Conservation (phyloP, 1,140 invertebrate species). For the Drosophila virilis region DNA sequence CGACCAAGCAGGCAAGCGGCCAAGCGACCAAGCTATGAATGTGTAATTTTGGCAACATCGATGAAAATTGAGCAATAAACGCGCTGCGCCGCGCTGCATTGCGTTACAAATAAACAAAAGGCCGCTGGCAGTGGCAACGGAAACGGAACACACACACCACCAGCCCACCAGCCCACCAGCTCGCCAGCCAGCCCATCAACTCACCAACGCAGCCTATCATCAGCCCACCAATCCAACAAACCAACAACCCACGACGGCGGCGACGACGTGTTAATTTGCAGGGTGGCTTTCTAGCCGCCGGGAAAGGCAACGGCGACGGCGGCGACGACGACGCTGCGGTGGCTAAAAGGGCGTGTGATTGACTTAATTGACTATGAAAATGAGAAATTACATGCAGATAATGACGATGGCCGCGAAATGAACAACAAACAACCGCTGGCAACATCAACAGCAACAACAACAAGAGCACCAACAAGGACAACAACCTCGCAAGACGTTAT, state of each 20-base stretch:
- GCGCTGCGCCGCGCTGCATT: slow-evolving; percentile 56
- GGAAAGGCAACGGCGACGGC: neutral
- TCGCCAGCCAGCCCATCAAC: neutral
- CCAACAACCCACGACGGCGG: slow-evolving; percentile 30
- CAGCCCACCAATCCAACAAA: slow-evolving; percentile 11
- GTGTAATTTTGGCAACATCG: slow-evolving; percentile 68
- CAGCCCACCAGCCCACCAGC: neutral
- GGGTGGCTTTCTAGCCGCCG: slow-evolving; percentile 55
- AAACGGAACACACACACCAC: slow-evolving; percentile 61
- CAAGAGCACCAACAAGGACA: slow-evolving; percentile 2
- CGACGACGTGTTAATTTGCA: slow-evolving; percentile 78
- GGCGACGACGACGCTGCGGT: slow-evolving; percentile 56
- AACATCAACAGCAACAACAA: slow-evolving; percentile 22
- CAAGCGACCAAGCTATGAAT: slow-evolving; percentile 54
- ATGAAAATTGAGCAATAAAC: slow-evolving; percentile 76
- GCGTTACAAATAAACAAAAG: slow-evolving; percentile 72
- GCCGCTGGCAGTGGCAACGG: slow-evolving; percentile 42
- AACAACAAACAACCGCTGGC: slow-evolving; percentile 56
- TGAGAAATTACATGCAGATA: slow-evolving; percentile 84
- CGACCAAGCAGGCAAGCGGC: neutral
- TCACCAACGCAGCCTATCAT: neutral
- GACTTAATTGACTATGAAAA: slow-evolving; percentile 85
- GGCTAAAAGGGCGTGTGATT: slow-evolving; percentile 84
- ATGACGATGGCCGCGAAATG: slow-evolving; percentile 78
- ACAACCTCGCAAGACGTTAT: slow-evolving; percentile 42